Conservation (phyloP, 1,140 invertebrate genomes). For the Chrysomallon squamiferum region DNA sequence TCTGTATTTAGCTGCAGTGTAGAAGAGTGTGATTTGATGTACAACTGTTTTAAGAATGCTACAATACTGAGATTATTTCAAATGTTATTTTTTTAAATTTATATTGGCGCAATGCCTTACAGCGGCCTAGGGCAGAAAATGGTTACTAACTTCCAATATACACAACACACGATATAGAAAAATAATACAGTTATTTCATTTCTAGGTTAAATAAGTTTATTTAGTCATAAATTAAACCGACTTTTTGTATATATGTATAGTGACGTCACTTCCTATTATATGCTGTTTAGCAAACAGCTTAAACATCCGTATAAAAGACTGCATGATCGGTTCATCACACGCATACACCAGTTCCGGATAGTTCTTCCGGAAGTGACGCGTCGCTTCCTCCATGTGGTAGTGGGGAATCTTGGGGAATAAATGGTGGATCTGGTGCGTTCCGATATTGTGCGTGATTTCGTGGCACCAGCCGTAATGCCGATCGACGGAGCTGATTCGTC, state of each 20-base stretch:
- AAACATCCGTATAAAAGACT: constrained; percentile 38
- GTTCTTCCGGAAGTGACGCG: constrained; percentile 35
- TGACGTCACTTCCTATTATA: constrained; percentile 21
- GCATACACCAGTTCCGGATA: constrained; percentile 35
- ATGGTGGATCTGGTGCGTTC: constrained; percentile 62
- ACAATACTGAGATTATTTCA: too few relatives aligned
- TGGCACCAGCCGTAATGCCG: constrained; percentile 61
- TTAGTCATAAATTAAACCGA: too few relatives aligned
- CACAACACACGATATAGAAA: too few relatives aligned
- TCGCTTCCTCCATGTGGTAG: constrained; percentile 61
- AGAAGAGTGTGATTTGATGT: too few relatives aligned
- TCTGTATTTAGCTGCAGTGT: too few relatives aligned
- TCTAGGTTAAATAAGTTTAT: too few relatives aligned
- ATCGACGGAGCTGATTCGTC: constrained; percentile 62
- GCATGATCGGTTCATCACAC: constrained; percentile 29
- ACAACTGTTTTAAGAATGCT: too few relatives aligned
- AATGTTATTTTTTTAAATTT: too few relatives aligned
- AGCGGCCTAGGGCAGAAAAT: too few relatives aligned
- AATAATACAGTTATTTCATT: too few relatives aligned
- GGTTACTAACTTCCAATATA: too few relatives aligned
- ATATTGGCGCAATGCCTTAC: too few relatives aligned
- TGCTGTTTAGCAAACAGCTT: constrained; percentile 31
- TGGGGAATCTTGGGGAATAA: constrained; percentile 62
- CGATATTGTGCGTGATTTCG: constrained; percentile 61
- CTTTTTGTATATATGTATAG: constrained; percentile 33